Base-by-base conservation (phyloP, 1,140 invertebrate genomes). In the Microplitis demolitor region DNA sequence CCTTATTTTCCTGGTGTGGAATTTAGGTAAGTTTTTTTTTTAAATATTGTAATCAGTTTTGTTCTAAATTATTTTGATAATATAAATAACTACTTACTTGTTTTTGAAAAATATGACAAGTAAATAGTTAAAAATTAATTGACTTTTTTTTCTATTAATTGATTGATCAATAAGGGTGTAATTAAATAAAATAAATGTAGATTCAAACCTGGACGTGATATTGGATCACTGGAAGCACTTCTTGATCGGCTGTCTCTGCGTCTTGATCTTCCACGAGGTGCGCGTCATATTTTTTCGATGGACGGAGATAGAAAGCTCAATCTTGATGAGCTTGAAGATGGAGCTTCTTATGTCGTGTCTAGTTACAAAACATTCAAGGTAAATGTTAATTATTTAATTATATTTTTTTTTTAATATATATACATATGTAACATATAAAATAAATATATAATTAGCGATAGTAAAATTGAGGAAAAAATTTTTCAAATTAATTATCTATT, bases 321-420 rank as follows among this genome's bases (percentile, higher is more conserved):
- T 73, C 87, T 98, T 33, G 95, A 96, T 63, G 95, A 98, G 78
- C 87, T 98, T 54, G 92, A 96, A 80, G 95, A 96, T 80, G 95
- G 95, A 11, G 92, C 92, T n/a, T 93, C 93, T 8, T 98, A 98
- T 83, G 94, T 98, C 69, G 94, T 96, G 5, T 96, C 96, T 3
- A 96, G 94, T 11, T 95, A 95, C 79, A 96, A 96, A 84, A 93
- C 92, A n/a, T 96, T 97, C 86, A 96, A 96, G 92, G 94, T 95
- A 35, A 16, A 51, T 54, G 2, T 39, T 51, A 66, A 56, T 71
- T 14, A 35, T 66, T 50, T 35, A 33, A 5, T 54, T 35, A 14
- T 34, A 14, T 13, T 2, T 56, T 3, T 56, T 56, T 56, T 56
- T 6, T 56, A 24, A 24, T 24, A 24, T 24, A 24, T 24, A 24